A percentile compares a stretch with the other conserved stretches of the same genome.
phyloP scores from a whole-genome alignment of 2,113 vertebrate species.

The Uria aalge region DNA sequence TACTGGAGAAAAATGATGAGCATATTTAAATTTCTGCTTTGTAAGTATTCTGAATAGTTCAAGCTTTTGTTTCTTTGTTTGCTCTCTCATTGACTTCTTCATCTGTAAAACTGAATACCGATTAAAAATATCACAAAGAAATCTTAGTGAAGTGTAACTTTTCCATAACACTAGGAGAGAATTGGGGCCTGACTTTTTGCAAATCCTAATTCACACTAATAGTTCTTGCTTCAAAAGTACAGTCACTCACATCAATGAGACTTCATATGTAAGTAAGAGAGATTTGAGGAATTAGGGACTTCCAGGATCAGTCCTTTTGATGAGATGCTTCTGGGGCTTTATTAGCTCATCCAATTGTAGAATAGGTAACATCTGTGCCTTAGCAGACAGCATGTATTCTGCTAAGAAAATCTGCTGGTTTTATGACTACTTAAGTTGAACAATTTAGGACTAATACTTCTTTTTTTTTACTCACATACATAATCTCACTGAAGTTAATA shows the following conservation, averaged over 20 bases:
- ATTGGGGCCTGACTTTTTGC: background rate
- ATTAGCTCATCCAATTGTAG: background rate
- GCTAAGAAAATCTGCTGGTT: background rate
- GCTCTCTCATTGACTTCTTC: constrained; percentile 5
- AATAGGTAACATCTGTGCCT: background rate
- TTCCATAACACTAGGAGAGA: background rate
- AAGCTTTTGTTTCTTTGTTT: background rate
- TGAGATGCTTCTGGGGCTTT: background rate
- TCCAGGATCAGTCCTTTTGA: background rate
- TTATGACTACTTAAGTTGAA: background rate
- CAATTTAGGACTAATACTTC: background rate
- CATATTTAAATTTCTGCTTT: background rate
- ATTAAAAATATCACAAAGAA: background rate
- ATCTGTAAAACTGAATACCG: background rate
- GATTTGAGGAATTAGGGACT: background rate
- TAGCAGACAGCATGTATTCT: background rate
- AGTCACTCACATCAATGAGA: background rate
- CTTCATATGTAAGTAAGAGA: background rate
- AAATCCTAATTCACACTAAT: background rate
- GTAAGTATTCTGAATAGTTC: background rate
- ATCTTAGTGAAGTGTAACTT: background rate
- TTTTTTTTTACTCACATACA: background rate
- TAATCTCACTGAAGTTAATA: background rate
- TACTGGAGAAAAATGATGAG: background rate
- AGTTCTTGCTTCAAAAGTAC: background rate